Base-by-base conservation (phyloP, 2,888 invertebrate genomes). In the Drosophila setosimentum region DNA sequence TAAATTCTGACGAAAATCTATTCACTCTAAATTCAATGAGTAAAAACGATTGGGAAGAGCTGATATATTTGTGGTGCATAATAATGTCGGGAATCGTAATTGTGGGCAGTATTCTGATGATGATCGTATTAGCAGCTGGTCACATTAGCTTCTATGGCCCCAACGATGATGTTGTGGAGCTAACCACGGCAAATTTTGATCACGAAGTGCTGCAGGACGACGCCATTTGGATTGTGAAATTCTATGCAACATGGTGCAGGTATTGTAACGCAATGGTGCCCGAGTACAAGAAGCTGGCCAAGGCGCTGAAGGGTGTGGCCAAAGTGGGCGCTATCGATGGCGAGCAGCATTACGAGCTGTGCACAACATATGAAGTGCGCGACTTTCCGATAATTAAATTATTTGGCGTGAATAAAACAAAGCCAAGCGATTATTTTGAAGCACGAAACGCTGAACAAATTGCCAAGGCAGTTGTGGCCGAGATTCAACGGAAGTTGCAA, bases 231-330 rank as follows among this genome's bases (percentile, higher is more conserved):
- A 11, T 68, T 1, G 68, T 68, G 0, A 55, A 68, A 4, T 68
- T 68, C 40, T 68, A 68, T 68, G 68, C 68, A n/a, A 1, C 18
- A 0, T 66, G 68, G 68, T 68, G 68, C 66, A 30, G 27, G 5
- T 24, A 57, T 33, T 68, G 68, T n/a, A 40, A 42, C 24, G 11
- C 2, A 24, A 21, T 68, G 13, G 29, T 32, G 29, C n/a, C 68
- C 29, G 68, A 68, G 3, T 68, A 50, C 55, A 55, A 33, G 33
- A 29, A 35, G n/a, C 33, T 68, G 50, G 68, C 66, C 29, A 55
- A 27, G 55, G 55, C 68, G 2, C n/a, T 68, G 1, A 55, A 42
- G 8, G 68, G 68, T 33, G 49, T 50, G n/a, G 40, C 55, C 24
- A 68, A 68, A 2, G 11, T 68, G 55, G 68, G 67, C 68, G 49